Evolutionary conservation across 2,797 vertebrate genomes (phyloP), one percentile per base, ranked within the genome.

Genomic region (Rachycentron canadum): DNA sequence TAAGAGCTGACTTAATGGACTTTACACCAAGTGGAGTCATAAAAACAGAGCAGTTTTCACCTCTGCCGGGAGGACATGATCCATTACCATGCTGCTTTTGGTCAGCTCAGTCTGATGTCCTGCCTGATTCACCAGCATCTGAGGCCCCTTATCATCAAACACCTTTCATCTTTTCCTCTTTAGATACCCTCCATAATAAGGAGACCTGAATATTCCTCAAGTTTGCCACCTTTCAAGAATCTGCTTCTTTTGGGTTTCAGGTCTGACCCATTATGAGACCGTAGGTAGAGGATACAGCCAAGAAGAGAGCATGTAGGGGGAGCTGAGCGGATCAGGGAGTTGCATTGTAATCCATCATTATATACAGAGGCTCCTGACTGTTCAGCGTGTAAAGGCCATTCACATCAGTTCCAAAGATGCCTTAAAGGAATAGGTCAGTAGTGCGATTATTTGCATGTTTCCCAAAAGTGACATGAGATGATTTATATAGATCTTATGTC

Each of bases 311-410:
- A 12, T 34, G 79, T 34, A 61, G 76, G 53, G 67, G 73, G 45
- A 69, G 68, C 62, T 6, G 53, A 40, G 2, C 45, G 26, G 32
- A 65, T 61, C 50, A 52, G 75, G 65, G 64, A 25, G 52, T 62
- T 86, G 78, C 81, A 64, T 79, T 59, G 56, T 72, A 78, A 89
- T 92, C 82, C 74, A 87, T 92, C 87, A 86, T 83, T 62, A 80
- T 80, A 78, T 74, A 73, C 32, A 43, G 66, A 72, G 47, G 50
- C 76, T 74, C 67, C 65, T 43, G 58, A 40, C 34, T 75, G 56
- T 73, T 66, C 79, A 69, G 71, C 68, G 65, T 75, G 69, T 41
- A 82, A 73, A 83, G 62, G 73, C 53, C 64, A 74, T 32, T 32
- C 68, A 30, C 21, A 61, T 75, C 52, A 66, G 60, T 59, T 74